phyloP scores from a whole-genome alignment of 2,888 invertebrate species.

The Ennomos quercinarius region DNA sequence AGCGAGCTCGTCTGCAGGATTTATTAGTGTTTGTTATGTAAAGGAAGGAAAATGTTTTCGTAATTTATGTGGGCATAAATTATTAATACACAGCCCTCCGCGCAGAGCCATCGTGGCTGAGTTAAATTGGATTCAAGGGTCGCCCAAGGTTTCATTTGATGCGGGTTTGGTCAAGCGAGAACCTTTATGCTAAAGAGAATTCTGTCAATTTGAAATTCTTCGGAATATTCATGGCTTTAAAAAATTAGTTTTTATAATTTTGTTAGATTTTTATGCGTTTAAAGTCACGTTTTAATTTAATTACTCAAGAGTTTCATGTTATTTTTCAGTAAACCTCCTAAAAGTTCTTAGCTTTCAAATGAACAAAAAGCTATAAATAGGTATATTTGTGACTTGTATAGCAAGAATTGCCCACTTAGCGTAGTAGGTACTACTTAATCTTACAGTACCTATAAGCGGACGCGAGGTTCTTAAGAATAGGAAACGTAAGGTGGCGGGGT shows the following conservation, averaged over 20 bases:
- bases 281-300: constrained; percentile 18
- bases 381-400: no score
- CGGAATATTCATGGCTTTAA: constrained; percentile 41
- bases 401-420: no score
- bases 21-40: constrained; percentile 57
- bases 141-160: constrained; percentile 68
- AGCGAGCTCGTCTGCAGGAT: constrained; percentile 39
- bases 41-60: constrained; percentile 61
- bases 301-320: constrained; percentile 4
- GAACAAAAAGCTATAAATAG: no score
- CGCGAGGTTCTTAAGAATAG: not conserved
- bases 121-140: constrained; percentile 75
- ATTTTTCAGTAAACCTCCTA: not conserved
- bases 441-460: no score
- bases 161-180: constrained; percentile 61
- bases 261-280: constrained; percentile 23
- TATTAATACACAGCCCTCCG: constrained; percentile 61
- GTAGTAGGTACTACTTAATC: no score
- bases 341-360: no score
- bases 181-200: constrained; percentile 57
- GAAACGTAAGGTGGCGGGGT: not conserved
- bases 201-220: constrained; percentile 59
- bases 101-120: constrained; percentile 61
- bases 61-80: constrained; percentile 72
- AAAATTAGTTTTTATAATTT: constrained; percentile 39